These are phyloP conservation scores for Crocuta crocuta DNA, from an alignment of 2,113 vertebrate species.

Conservation along the genomic window DNA sequence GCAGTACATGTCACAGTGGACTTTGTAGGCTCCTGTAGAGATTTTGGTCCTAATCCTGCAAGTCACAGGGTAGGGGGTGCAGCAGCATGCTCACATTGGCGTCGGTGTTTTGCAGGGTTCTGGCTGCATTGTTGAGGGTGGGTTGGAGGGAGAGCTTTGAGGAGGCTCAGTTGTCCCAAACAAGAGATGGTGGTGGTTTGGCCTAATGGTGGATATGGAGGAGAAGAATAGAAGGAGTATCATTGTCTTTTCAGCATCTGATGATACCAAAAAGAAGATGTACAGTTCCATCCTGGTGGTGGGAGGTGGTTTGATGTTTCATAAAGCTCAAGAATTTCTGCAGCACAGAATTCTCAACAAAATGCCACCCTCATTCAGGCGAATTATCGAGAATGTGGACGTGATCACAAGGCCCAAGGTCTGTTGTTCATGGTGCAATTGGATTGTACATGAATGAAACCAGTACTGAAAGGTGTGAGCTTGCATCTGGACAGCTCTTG, in stretches of 20 bases:
- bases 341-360: slow-evolving; percentile 99
- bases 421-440: slow-evolving; percentile 14
- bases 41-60: background rate
- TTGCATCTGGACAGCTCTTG: background rate
- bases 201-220: background rate
- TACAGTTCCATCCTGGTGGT: slow-evolving; percentile 98
- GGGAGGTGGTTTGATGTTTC: slow-evolving; percentile 97
- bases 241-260: slow-evolving; percentile 91
- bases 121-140: background rate
- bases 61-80: background rate
- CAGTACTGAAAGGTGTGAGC: background rate
- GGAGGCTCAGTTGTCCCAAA: background rate
- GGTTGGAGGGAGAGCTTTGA: background rate
- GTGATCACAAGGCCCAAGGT: slow-evolving; percentile 99
- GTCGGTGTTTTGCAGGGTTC: background rate
- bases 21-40: background rate
- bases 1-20: fast-evolving
- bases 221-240: background rate
- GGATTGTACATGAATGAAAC: background rate
- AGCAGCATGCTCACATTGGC: background rate
- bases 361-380: slow-evolving; percentile 98
- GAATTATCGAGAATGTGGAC: slow-evolving; percentile 97
- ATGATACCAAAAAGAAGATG: slow-evolving; percentile 99
- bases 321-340: slow-evolving; percentile 96
- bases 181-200: background rate